Evolutionary conservation across 2,797 vertebrate species (phyloP).

Genomic region (Cossypha caffra): DNA sequence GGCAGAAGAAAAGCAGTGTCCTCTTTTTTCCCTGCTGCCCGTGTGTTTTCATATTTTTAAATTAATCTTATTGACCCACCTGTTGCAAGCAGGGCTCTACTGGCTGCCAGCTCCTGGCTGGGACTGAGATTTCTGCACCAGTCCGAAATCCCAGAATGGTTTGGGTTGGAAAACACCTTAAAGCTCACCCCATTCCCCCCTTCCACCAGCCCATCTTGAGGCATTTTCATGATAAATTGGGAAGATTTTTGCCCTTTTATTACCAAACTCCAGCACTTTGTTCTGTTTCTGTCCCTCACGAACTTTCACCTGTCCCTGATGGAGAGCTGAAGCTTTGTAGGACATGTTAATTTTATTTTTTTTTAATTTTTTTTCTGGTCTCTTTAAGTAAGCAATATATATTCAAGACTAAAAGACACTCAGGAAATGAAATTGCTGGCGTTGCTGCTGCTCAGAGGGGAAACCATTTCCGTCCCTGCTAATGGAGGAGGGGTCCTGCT

Average conservation of each 20-base stretch:
- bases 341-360: not conserved
- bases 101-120: not conserved
- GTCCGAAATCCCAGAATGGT: not conserved
- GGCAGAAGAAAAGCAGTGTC: not conserved
- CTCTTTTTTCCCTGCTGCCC: not conserved
- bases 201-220: no score
- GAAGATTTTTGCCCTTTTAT: not conserved
- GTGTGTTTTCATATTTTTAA: not conserved
- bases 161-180: not conserved
- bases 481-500: not conserved
- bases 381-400: conserved; percentile 60
- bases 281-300: not conserved
- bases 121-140: not conserved
- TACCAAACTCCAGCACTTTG: not conserved
- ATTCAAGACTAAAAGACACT: conserved; percentile 37
- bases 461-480: not conserved
- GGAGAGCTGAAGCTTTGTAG: not conserved
- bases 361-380: not conserved
- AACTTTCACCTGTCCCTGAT: not conserved
- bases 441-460: not conserved
- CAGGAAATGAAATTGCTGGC: conserved; percentile 54
- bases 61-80: not conserved
- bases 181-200: not conserved
- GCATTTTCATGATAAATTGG: not conserved
- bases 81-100: not conserved